Base-by-base conservation (phyloP, 2,888 invertebrate genomes). In the Scaptomyza parva region DNA sequence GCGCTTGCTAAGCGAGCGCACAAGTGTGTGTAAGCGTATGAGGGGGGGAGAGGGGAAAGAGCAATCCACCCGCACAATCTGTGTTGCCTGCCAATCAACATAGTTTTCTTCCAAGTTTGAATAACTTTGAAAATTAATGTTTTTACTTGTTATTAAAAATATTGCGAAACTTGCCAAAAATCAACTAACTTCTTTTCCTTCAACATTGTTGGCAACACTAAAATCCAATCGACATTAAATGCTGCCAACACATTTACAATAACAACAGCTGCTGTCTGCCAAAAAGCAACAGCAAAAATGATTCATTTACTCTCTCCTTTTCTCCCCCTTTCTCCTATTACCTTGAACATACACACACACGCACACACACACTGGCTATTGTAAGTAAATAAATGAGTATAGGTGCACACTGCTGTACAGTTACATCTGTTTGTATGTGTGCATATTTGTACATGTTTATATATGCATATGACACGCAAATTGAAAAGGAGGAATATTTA, bases 181-280 rank as follows among this genome's bases (percentile, higher is more conserved):
- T 3, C 2, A 30, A 14, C 14, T 1, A 35, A 35, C 35, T 8
- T 35, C 1, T 35, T 14, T 35, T 35, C 3, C 0, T 5, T 12
- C 12, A 39, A 18, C 12, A 12, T 6, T 40, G 17, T 30, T 18
- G 33, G 33, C n/a, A 33, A 11, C 59, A 41, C 3, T 14, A 4
- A 11, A 22, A 45, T 11, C 11, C 47, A 20, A 18, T 12, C 45
- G 35, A 26, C 35, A 24, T 18, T 28, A n/a, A 40, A 17, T 41
- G 11, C 3, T 30, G 26, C 53, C 22, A 33, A 20, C 28, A 12
- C 45, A 28, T 51, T 50, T 20, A 57, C 75, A 54, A 55, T 68
- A 68, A 68, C n/a, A n/a, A 68, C 69, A 74, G 47, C 66, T 43
- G 47, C 66, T 43, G 65, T 24, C 44, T 26, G 33, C 45, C 24